These are phyloP conservation scores for Centropristis striata DNA, from an alignment of 2,113 vertebrate species.

Conservation along the genomic window DNA sequence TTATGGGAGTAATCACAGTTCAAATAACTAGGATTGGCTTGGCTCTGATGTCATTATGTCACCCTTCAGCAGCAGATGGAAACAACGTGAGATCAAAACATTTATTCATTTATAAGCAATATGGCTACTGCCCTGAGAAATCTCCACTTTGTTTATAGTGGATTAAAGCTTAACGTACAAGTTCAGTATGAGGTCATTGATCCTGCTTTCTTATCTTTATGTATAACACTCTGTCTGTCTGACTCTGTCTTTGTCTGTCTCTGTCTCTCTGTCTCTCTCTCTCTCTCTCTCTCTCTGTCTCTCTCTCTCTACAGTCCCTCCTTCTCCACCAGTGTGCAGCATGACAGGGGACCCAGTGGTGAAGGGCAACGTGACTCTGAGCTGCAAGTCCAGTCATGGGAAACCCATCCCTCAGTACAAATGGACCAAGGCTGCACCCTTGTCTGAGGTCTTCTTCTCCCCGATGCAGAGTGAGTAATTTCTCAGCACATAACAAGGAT, in stretches of 20 bases:
- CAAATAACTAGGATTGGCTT: slow-evolving; percentile 42
- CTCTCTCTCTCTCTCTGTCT: slow-evolving; percentile 2
- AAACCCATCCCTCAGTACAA: slow-evolving; percentile 90
- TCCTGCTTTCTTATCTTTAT: slow-evolving; percentile 7
- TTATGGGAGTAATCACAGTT: slow-evolving; percentile 25
- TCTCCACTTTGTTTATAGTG: slow-evolving; percentile 23
- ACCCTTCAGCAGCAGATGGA: slow-evolving; percentile 62
- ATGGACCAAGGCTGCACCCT: slow-evolving; percentile 88
- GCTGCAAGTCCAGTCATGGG: slow-evolving; percentile 89
- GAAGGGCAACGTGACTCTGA: slow-evolving; percentile 91
- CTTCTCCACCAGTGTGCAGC: slow-evolving; percentile 88
- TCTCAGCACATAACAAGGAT: neutral
- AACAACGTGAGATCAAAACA: neutral
- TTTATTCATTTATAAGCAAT: slow-evolving; percentile 30
- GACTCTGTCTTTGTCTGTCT: neutral
- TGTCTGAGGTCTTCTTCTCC: slow-evolving; percentile 87
- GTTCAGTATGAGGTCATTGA: slow-evolving; percentile 30
- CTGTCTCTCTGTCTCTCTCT: slow-evolving; percentile 87
- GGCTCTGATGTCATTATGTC: slow-evolving; percentile 49
- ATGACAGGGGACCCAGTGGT: slow-evolving; percentile 84
- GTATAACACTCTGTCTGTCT: neutral
- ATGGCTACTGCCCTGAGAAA: slow-evolving; percentile 25
- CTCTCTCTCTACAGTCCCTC: slow-evolving; percentile 86
- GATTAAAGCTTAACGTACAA: slow-evolving; percentile 53
- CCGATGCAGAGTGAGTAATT: slow-evolving; percentile 87